Evolutionary conservation across 2,113 vertebrate genomes (phyloP).

Genomic region (Rhynchopsitta pachyrhyncha): DNA sequence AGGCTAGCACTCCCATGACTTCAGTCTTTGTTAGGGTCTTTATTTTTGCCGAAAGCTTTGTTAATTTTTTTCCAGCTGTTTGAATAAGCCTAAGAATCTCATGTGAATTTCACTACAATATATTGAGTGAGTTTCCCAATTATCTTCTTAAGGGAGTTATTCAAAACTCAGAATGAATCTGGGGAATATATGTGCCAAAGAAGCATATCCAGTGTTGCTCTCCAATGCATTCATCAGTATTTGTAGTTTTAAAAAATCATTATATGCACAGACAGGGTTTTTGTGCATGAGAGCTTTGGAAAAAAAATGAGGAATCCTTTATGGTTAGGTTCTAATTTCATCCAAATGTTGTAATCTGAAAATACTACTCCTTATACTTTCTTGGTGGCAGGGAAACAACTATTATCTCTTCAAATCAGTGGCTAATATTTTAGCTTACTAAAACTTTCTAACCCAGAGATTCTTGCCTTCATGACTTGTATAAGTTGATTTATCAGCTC

Average conservation of each 20-base stretch:
- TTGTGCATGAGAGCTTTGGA: not conserved
- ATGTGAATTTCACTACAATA: not conserved
- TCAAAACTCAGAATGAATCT: not conserved
- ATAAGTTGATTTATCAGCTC: not conserved
- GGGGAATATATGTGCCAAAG: not conserved
- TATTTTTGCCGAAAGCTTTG: not conserved
- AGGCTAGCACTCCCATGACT: not conserved
- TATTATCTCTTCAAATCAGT: not conserved
- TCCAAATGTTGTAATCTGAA: not conserved
- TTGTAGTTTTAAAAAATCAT: not conserved
- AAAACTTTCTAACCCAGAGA: not conserved
- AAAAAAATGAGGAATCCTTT: not conserved
- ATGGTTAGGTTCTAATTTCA: not conserved
- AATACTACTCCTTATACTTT: not conserved
- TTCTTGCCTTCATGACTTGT: not conserved
- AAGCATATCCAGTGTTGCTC: not conserved
- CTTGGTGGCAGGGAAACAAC: not conserved
- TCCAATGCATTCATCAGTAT: not conserved
- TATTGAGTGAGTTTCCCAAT: not conserved
- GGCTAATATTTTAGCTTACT: not conserved
- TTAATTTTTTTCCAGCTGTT: constrained; percentile 29
- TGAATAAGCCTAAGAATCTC: not conserved
- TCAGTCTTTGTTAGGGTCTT: not conserved
- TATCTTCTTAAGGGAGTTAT: not conserved
- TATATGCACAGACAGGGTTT: not conserved